phyloP scores from a whole-genome alignment of 2,113 vertebrate species.

The Picathartes gymnocephalus region DNA sequence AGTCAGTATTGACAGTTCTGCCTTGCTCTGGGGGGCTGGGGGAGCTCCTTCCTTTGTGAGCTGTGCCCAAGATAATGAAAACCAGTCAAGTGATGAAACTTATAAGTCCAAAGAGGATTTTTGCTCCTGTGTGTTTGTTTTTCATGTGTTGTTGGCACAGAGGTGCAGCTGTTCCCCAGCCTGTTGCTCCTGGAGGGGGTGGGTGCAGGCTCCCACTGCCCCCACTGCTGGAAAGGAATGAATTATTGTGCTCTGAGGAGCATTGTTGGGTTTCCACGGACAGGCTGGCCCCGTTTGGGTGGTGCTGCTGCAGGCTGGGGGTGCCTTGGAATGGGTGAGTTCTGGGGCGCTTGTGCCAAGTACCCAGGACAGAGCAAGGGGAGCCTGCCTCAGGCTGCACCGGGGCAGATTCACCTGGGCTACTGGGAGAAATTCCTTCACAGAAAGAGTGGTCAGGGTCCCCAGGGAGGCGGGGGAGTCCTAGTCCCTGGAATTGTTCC shows the following conservation, averaged over 20 bases:
- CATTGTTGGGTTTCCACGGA: rapidly evolving
- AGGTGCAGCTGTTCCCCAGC: background rate
- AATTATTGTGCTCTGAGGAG: background rate
- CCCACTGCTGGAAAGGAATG: background rate
- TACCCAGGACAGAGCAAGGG: background rate
- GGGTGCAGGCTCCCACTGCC: background rate
- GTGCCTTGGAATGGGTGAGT: background rate
- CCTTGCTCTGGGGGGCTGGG: background rate
- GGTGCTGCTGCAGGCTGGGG: background rate
- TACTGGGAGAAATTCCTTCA: background rate
- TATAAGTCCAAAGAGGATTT: background rate
- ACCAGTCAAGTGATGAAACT: constrained; percentile 36
- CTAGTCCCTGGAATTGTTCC: background rate
- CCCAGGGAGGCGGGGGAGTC: background rate
- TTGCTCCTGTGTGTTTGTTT: background rate
- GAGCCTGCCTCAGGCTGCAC: background rate
- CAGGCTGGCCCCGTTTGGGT: background rate
- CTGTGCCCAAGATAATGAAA: constrained; percentile 34
- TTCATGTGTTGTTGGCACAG: background rate
- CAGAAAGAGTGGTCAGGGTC: background rate
- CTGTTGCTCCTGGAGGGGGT: background rate
- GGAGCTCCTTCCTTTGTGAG: background rate
- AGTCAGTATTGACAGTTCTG: constrained; percentile 23
- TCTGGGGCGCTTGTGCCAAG: background rate
- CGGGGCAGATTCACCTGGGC: background rate